These are phyloP conservation scores for Argyrosomus japonicus DNA, from an alignment of 2,113 vertebrate species.

Conservation along the genomic window DNA sequence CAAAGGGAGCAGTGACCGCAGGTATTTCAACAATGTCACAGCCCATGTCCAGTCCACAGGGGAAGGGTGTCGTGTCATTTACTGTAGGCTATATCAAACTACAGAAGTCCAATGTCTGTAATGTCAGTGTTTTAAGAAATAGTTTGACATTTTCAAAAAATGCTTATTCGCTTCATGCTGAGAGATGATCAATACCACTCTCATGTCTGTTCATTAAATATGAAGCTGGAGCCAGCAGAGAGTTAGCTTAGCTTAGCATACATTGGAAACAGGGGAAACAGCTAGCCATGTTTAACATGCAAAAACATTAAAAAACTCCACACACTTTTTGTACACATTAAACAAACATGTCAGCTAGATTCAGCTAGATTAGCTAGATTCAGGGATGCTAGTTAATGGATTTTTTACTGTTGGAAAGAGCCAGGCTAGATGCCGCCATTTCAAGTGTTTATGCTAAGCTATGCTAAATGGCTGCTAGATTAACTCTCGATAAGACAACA, in stretches of 20 bases:
- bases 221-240: neutral
- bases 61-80: neutral
- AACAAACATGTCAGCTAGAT: neutral
- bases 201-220: neutral
- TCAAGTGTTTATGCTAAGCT: neutral
- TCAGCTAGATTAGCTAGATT: neutral
- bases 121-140: no score
- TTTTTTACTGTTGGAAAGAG: neutral
- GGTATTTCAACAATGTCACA: constrained; percentile 19
- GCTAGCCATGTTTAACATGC: neutral
- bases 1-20: constrained; percentile 24
- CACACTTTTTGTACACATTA: neutral
- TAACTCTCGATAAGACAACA: neutral
- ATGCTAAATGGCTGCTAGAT: neutral
- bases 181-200: neutral
- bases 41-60: neutral
- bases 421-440: neutral
- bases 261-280: neutral
- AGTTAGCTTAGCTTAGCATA: neutral
- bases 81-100: neutral
- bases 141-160: no score
- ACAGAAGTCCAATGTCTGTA: neutral
- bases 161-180: neutral
- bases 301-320: neutral
- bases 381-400: neutral